Conservation (phyloP, 1,140 invertebrate genomes). For the Ceratosolen solmsi region DNA sequence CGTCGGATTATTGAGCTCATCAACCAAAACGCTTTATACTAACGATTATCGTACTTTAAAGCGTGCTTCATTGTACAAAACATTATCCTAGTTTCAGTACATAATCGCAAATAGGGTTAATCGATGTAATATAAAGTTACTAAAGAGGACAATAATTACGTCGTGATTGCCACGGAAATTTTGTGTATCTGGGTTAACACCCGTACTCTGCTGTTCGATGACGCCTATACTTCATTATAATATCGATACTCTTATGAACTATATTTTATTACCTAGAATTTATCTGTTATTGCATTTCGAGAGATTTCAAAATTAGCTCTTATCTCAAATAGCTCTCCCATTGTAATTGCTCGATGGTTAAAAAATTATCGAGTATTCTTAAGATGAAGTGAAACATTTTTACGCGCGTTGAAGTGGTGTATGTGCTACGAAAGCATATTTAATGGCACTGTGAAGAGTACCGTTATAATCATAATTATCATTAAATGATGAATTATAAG, state of each 20-base stretch:
- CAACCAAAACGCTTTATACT: conserved; percentile 30
- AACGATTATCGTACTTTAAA: conserved; percentile 32
- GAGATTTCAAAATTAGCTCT: too few species aligned
- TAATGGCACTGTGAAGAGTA: too few species aligned
- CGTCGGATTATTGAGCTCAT: conserved; percentile 30
- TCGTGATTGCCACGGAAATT: conserved; percentile 29
- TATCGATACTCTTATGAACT: neutral
- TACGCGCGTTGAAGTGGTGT: too few species aligned
- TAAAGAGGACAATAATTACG: conserved; percentile 37
- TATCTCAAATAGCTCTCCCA: too few species aligned
- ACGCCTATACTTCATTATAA: neutral
- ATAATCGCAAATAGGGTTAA: conserved; percentile 19
- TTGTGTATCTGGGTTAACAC: conserved; percentile 24
- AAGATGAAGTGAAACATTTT: too few species aligned
- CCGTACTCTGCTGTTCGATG: neutral
- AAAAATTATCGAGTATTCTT: too few species aligned
- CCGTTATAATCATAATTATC: neutral
- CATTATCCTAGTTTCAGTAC: conserved; percentile 28
- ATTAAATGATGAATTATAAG: neutral
- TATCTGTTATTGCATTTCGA: too few species aligned
- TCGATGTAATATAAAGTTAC: conserved; percentile 42
- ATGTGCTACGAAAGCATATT: too few species aligned
- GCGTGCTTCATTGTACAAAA: conserved; percentile 38
- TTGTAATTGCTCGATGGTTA: too few species aligned
- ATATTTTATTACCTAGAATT: too few species aligned